Evolutionary conservation across 2,113 vertebrate species (phyloP).

Genomic region (Crotalus tigris): DNA sequence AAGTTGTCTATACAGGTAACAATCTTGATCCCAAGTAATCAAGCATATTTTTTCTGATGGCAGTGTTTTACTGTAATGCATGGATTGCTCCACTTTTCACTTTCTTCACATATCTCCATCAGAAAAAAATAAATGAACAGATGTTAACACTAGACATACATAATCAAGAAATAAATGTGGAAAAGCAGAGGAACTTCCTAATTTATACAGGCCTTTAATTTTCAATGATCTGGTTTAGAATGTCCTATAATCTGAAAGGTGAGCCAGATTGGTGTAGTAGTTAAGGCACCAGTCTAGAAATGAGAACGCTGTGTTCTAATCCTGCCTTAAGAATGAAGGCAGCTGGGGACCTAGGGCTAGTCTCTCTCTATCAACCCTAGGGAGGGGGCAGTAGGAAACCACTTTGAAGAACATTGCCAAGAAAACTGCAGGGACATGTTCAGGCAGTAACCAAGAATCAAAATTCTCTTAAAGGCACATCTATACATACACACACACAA

Average conservation of each 20-base stretch:
- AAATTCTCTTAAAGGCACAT: background rate
- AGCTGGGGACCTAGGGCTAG: background rate
- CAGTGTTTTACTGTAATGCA: background rate
- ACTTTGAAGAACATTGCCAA: background rate
- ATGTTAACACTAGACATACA: background rate
- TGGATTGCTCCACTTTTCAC: background rate
- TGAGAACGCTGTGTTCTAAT: background rate
- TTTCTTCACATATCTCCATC: background rate
- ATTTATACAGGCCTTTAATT: background rate
- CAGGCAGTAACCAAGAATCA: background rate
- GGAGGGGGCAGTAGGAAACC: background rate
- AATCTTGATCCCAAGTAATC: background rate
- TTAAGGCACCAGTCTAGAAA: background rate
- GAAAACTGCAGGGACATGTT: background rate
- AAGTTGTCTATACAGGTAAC: background rate
- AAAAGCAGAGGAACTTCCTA: background rate
- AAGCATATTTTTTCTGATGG: background rate
- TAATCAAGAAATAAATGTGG: background rate
- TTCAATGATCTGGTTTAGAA: background rate
- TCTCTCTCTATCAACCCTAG: background rate
- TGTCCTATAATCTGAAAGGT: background rate
- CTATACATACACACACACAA: background rate
- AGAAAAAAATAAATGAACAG: background rate
- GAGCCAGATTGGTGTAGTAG: background rate
- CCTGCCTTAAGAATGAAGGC: background rate